Base-by-base conservation (phyloP, 1,140 invertebrate species). In the Drosophila elegans region DNA sequence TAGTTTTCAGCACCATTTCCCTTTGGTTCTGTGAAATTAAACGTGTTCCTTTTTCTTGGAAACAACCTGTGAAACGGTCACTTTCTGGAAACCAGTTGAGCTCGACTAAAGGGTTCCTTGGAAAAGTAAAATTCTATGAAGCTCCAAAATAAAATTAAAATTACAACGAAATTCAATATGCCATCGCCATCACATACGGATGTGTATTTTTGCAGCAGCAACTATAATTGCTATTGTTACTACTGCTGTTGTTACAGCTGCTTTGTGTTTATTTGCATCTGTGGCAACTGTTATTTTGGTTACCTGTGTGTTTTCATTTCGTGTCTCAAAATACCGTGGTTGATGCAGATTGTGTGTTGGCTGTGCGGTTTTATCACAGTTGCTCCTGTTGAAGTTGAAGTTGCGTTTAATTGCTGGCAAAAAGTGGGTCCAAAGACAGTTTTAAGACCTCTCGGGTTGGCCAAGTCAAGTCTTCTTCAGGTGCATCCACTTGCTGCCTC, bases 361-460 rank as follows among this genome's bases (percentile, higher is more conserved):
- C 29, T 34, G 12, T 48, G 56, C 7, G 32, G 32, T 41, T 45
- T 44, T 16, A 32, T 29, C 32, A 6, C 55, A 21, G 9, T 21
- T 25, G 25, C 38, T 66, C 21, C 61, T 27, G 46, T 38, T 48
- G 32, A 32, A 5, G 56, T 12, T 45, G 13, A 27, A 21, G 13
- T 32, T 32, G 21, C 66, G 13, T 57, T 57, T 71, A 72, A 72
- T 72, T 72, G 66, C 68, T 57, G 21, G 36, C 25, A 42, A 71
- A 49, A 66, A 25, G 13, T 16, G 32, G 44, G 29, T 25, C 16
- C 42, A 25, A 29, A 48, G 34, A 34, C 7, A 29, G 64, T 51
- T 42, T 36, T 36, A 71, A 49, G 67, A n/a, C 52, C 25, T 13
- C 52, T 72, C 34, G 36, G n/a, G 29, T 21, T 13, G 42, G 53